A percentile compares a stretch with the other conserved stretches of the same genome.
Conservation (phyloP, 1,140 invertebrate species). For the Hycleus phaleratus region DNA sequence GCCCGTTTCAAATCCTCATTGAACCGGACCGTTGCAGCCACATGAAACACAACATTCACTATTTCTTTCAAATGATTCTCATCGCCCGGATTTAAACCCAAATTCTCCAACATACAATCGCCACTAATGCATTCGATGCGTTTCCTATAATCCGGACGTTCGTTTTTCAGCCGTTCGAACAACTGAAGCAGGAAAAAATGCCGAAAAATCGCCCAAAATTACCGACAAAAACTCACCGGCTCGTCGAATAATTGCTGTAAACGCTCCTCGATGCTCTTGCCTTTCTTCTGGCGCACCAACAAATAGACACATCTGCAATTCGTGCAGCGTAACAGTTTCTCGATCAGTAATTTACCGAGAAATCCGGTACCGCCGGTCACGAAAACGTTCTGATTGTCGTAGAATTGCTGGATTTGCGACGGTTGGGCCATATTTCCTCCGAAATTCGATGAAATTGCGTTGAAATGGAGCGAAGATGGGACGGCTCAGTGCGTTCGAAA, state of each 20-base stretch:
- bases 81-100: slow-evolving; percentile 69
- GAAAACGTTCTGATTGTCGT: slow-evolving; percentile 42
- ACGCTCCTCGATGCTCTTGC: slow-evolving; percentile 53
- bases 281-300: slow-evolving; percentile 69
- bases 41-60: slow-evolving; percentile 80
- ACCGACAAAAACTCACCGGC: slow-evolving; percentile 41
- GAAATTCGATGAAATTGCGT: too few relatives aligned
- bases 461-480: too few relatives aligned
- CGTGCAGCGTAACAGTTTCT: slow-evolving; percentile 76
- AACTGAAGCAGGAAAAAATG: slow-evolving; percentile 9
- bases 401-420: too few relatives aligned
- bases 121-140: slow-evolving; percentile 67
- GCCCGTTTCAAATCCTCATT: slow-evolving; percentile 66
- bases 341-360: slow-evolving; percentile 78
- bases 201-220: neutral
- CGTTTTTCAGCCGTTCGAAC: slow-evolving; percentile 13
- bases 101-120: slow-evolving; percentile 62
- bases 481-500: too few relatives aligned
- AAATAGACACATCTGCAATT: slow-evolving; percentile 66
- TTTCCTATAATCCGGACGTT: slow-evolving; percentile 26
- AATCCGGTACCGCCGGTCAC: slow-evolving; percentile 71
- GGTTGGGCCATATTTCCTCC: too few relatives aligned
- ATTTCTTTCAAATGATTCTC: slow-evolving; percentile 58
- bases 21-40: slow-evolving; percentile 82
- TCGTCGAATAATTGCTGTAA: slow-evolving; percentile 55